phyloP scores from a whole-genome alignment of 2,113 vertebrate species.

The Pollimyrus isidori region DNA sequence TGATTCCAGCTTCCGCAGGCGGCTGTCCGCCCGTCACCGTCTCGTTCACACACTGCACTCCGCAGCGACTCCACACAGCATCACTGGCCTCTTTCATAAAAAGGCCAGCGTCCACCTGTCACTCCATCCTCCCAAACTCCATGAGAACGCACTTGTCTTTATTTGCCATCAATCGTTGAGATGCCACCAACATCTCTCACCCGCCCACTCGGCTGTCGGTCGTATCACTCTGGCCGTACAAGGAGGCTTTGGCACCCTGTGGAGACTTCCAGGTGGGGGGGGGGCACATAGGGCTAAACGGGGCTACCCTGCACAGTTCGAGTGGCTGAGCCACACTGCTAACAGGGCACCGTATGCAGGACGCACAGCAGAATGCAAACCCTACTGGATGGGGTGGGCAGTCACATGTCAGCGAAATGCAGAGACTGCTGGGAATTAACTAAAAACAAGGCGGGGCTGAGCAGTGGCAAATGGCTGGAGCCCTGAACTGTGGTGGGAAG shows the following conservation, averaged over 20 bases:
- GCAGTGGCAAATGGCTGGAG: background rate
- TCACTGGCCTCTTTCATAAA: background rate
- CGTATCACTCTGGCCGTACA: background rate
- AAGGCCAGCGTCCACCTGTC: background rate
- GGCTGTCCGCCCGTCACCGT: background rate
- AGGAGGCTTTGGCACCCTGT: background rate
- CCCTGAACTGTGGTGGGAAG: background rate
- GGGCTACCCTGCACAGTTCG: background rate
- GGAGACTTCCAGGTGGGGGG: background rate
- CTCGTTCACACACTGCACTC: background rate
- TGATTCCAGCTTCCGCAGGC: background rate
- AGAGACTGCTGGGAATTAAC: background rate
- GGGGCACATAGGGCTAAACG: background rate
- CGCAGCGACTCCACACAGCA: no score
- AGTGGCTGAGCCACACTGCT: background rate
- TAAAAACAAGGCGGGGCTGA: background rate
- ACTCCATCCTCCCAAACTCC: background rate
- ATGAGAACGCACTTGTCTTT: background rate
- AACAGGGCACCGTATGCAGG: background rate
- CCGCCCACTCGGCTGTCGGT: background rate
- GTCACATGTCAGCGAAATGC: background rate
- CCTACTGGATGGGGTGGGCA: background rate
- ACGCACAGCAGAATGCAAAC: background rate
- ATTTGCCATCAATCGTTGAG: background rate
- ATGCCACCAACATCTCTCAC: background rate